Evolutionary conservation across 2,797 vertebrate genomes (phyloP), one percentile per base, ranked within the genome.

Genomic region (Silurus lanzhouensis): DNA sequence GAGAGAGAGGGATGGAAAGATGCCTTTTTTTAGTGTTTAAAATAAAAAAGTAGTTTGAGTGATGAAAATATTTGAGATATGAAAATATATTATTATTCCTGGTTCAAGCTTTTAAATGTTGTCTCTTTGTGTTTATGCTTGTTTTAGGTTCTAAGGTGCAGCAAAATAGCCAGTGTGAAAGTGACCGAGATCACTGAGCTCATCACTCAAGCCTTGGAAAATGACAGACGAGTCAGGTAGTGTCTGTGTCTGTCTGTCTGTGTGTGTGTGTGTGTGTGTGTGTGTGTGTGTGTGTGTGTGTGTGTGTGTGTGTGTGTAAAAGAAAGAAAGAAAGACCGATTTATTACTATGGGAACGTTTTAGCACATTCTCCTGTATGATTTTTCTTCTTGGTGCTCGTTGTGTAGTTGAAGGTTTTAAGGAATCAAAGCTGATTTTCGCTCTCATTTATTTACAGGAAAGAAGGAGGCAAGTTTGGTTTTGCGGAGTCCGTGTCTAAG

Each of bases 131-230:
- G 15, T 79, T 3, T 57, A 22, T 66, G 46, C 84, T 22, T 72
- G 20, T 70, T 52, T 86, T 91, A 99, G 98, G 96, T 99, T 87
- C 94, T 99, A 91, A 95, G 98, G 84, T 99, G 98, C 94, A 99
- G 96, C 92, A 98, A 98, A 94, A 97, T 99, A 84, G 94, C 98
- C 89, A 97, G 97, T 31, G 97, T 99, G 61, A 99, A 99, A 92
- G 98, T 99, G 31, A 93, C 95, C 71, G 98, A 99, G 92, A 97
- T 99, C 91, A 98, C 98, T 64, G 97, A 98, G 76, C 95, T 99
- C 76, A 98, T 99, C 91, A 95, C 92, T 19, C 97, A 96, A 94
- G 98, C 98, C 25, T 92, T 99, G 91, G 96, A 95, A 79, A 99
- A 99, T 0, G 98, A 99, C 92, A 95, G 91, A 85, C 96, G 92